These are phyloP conservation scores for Stratiomys singularior DNA, from an alignment of 2,888 invertebrate species.

Conservation along the genomic window DNA sequence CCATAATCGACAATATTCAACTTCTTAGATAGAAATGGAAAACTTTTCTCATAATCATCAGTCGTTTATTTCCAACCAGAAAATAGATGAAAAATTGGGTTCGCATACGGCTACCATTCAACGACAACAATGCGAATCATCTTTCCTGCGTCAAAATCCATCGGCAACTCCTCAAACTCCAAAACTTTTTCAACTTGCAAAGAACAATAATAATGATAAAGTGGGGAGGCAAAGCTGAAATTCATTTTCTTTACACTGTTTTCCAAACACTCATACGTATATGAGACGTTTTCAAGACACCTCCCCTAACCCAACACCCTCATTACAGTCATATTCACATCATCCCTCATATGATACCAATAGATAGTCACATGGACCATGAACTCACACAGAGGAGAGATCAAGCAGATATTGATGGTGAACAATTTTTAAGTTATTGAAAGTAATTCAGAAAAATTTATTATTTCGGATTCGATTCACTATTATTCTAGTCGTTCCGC, in stretches of 20 bases:
- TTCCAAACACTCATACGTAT: neutral
- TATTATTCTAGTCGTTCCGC: neutral
- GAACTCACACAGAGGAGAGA: neutral
- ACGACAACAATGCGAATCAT: neutral
- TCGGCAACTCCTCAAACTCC: neutral
- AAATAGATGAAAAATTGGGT: neutral
- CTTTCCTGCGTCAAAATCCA: neutral
- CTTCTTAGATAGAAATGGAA: constrained; percentile 5
- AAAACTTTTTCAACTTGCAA: neutral
- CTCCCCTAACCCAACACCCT: neutral
- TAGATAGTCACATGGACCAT: neutral
- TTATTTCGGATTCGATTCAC: constrained; percentile 21
- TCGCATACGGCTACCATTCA: neutral
- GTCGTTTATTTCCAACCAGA: constrained; percentile 15
- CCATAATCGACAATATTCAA: constrained; percentile 22
- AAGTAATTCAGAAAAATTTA: constrained; percentile 33
- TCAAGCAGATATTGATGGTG: constrained; percentile 30
- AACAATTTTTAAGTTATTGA: constrained; percentile 36
- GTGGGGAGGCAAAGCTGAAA: neutral
- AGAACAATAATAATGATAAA: constrained; percentile 13
- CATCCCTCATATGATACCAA: neutral
- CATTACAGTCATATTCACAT: neutral
- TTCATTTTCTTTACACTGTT: constrained; percentile 4
- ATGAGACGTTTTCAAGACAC: neutral
- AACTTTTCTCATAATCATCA: constrained; percentile 34